These are phyloP conservation scores for Plebejus anna DNA, from an alignment of 2,888 invertebrate genomes.

Conservation along the genomic window DNA sequence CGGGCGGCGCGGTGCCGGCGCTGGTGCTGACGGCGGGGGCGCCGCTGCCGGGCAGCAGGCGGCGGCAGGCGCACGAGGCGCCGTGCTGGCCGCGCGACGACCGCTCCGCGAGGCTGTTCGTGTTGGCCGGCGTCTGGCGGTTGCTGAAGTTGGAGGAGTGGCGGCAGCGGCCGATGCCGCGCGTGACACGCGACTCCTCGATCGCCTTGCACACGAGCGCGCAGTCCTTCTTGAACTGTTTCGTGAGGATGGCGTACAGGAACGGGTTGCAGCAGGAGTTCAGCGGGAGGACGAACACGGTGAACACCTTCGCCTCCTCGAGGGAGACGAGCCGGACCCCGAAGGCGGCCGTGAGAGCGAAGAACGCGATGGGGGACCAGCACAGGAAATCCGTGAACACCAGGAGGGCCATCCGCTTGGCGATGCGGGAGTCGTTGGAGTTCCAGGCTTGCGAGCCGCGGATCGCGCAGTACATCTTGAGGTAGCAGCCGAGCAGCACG, in stretches of 20 bases:
- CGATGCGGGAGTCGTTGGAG: constrained; percentile 97
- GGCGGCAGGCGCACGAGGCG: constrained; percentile 75
- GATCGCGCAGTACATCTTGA: constrained; percentile 98
- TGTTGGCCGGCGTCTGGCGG: constrained; percentile 91
- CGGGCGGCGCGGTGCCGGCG: constrained; percentile 73
- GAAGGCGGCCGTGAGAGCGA: constrained; percentile 95
- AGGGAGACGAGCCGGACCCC: constrained; percentile 94
- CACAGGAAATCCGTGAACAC: constrained; percentile 98
- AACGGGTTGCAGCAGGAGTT: constrained; percentile 99
- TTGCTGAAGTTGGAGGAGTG: constrained; percentile 94
- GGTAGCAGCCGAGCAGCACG: constrained; percentile 96
- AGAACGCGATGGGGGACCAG: constrained; percentile 99
- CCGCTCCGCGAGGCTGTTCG: constrained; percentile 89
- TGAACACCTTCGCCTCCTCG: constrained; percentile 97
- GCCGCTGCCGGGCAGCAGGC: constrained; percentile 87
- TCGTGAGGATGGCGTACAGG: constrained; percentile 97
- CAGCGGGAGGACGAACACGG: constrained; percentile 96
- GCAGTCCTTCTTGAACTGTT: constrained; percentile 98
- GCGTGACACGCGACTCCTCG: constrained; percentile 94
- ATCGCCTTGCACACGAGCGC: constrained; percentile 97
- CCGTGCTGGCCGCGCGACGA: constrained; percentile 86
- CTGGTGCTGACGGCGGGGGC: constrained; percentile 82
- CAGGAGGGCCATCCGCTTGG: constrained; percentile 96
- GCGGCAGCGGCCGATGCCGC: constrained; percentile 91
- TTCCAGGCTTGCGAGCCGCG: constrained; percentile 99